These are phyloP conservation scores for Rhynchophorus ferrugineus DNA, from an alignment of 1,140 invertebrate species.

Conservation along the genomic window DNA sequence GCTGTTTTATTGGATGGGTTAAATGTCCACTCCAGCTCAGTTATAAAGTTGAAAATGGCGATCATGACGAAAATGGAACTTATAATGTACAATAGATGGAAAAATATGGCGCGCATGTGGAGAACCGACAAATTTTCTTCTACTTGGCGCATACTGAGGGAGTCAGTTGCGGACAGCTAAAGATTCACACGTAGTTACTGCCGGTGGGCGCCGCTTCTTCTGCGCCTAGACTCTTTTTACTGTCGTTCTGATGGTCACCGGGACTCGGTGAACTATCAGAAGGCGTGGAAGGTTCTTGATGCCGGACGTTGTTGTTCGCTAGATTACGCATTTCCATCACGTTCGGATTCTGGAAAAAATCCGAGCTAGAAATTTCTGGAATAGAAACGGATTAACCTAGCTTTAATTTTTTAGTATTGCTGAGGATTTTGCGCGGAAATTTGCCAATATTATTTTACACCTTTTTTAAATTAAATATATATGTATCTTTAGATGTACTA, in stretches of 20 bases:
- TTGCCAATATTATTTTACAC: too few species aligned
- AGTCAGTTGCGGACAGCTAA: too few species aligned
- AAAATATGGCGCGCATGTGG: too few species aligned
- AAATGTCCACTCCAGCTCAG: background rate
- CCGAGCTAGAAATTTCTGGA: slow-evolving; percentile 43
- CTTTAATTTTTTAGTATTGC: slow-evolving; percentile 39
- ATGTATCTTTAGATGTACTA: too few species aligned
- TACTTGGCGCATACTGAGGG: too few species aligned
- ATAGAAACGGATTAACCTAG: slow-evolving; percentile 42
- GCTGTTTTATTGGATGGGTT: too few species aligned
- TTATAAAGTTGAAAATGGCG: background rate
- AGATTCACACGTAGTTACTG: slow-evolving; percentile 11
- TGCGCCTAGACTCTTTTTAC: background rate
- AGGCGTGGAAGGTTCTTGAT: background rate
- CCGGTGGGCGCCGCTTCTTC: slow-evolving; percentile 10
- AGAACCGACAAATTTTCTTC: too few species aligned
- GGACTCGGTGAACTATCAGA: background rate
- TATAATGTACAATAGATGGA: too few species aligned
- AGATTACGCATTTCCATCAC: slow-evolving; percentile 51
- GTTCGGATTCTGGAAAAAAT: slow-evolving; percentile 43
- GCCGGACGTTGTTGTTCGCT: slow-evolving; percentile 36
- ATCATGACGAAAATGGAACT: background rate
- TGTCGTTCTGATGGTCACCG: background rate
- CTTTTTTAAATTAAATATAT: too few species aligned
- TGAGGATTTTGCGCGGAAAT: slow-evolving; percentile 3